A percentile compares a stretch with the other conserved stretches of the same genome.
Conservation (phyloP, 2,797 vertebrate genomes). For the Sebastes trivittatus region DNA sequence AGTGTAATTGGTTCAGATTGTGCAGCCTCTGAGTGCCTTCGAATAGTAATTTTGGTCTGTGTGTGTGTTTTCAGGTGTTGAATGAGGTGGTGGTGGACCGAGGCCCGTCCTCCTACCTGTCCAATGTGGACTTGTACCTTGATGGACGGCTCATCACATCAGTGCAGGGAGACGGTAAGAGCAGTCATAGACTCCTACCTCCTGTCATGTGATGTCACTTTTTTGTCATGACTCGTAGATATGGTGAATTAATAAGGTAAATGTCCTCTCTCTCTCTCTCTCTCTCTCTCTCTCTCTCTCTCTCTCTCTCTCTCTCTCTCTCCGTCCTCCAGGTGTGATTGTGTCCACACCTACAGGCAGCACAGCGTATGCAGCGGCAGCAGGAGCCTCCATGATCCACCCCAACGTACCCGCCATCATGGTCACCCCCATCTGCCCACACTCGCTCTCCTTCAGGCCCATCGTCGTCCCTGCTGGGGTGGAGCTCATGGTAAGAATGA, state of each 20-base stretch:
- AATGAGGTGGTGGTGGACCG: constrained; percentile 88
- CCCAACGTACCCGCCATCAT: constrained; percentile 88
- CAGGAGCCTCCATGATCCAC: constrained; percentile 88
- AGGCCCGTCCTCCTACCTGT: constrained; percentile 87
- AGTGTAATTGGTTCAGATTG: not conserved
- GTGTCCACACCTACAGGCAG: constrained; percentile 88
- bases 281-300: not conserved
- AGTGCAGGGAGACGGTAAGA: constrained; percentile 86
- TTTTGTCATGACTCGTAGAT: too few relatives aligned
- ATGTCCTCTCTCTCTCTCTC: not conserved
- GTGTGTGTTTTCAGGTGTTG: constrained; percentile 74
- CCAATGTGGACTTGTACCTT: constrained; percentile 86
- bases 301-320: not conserved
- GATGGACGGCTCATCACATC: constrained; percentile 88
- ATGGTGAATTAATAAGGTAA: not conserved
- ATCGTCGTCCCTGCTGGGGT: constrained; percentile 88
- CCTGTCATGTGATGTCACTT: not conserved
- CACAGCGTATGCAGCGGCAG: constrained; percentile 85
- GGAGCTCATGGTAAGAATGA: constrained; percentile 80
- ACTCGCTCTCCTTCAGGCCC: constrained; percentile 88
- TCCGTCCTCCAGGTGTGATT: constrained; percentile 79
- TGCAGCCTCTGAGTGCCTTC: not conserved
- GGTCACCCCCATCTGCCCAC: constrained; percentile 88
- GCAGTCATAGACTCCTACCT: not conserved
- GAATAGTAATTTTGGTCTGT: not conserved